A percentile compares a stretch with the other conserved stretches of the same genome.
Conservation (phyloP, 2,113 vertebrate species). For the Nerophis lumbriciformis region DNA sequence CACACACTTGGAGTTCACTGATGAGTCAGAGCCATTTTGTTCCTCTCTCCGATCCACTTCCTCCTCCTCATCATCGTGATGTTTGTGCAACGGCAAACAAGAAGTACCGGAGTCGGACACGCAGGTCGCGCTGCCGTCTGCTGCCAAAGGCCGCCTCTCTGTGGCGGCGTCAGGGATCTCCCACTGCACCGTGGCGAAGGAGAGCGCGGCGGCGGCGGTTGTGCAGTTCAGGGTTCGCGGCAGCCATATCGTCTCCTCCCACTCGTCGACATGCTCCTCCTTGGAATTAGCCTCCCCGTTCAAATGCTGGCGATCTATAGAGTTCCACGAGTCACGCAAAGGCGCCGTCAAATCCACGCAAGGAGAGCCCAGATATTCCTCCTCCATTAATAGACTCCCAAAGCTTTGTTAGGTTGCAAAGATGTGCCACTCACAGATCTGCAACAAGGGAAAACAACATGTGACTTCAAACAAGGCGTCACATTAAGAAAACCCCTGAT, state of each 20-base stretch:
- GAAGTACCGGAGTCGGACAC: constrained; percentile 23
- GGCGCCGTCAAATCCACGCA: constrained; percentile 17
- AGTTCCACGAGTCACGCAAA: constrained; percentile 22
- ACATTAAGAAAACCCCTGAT: background rate
- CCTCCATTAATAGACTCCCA: constrained; percentile 49
- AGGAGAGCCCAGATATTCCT: constrained; percentile 37
- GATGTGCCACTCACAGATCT: constrained; percentile 24
- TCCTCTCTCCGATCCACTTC: constrained; percentile 16
- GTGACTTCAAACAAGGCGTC: background rate
- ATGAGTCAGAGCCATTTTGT: constrained; percentile 22
- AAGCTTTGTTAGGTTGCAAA: background rate
- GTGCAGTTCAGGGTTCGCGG: constrained; percentile 36
- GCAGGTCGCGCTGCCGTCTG: constrained; percentile 34
- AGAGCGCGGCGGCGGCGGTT: constrained; percentile 31
- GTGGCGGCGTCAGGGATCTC: constrained; percentile 42
- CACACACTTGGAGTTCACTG: background rate
- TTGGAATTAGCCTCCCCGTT: constrained; percentile 22
- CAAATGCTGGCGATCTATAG: constrained; percentile 17
- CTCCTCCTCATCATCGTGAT: constrained; percentile 11
- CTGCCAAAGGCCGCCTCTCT: constrained; percentile 23
- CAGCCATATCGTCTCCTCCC: constrained; percentile 44
- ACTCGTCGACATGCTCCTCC: constrained; percentile 24
- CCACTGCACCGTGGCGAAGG: constrained; percentile 67
- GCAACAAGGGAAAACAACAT: constrained; percentile 15
- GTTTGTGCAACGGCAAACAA: constrained; percentile 8